phyloP scores from a whole-genome alignment of 2,113 vertebrate species.

The Triplophysa siluroides region DNA sequence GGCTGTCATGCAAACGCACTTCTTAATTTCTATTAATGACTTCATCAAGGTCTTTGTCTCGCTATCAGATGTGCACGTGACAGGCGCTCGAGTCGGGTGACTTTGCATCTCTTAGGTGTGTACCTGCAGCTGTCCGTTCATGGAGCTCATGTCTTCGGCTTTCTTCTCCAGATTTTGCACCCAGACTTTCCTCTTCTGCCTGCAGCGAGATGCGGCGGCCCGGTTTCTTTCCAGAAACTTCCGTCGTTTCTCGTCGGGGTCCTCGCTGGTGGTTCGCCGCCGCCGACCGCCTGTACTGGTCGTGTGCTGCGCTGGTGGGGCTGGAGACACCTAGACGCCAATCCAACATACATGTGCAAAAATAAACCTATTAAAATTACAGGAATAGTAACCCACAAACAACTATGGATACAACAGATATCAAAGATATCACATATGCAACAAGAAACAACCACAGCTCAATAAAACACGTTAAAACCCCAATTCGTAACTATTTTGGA shows the following conservation, averaged over 20 bases:
- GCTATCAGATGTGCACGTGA: background rate
- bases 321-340: conserved; percentile 83
- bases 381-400: too few relatives aligned
- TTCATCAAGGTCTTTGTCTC: conserved; percentile 71
- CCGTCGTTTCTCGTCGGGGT: conserved; percentile 95
- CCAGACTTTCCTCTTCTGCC: conserved; percentile 99
- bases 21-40: conserved; percentile 80
- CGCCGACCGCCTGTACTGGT: conserved; percentile 90
- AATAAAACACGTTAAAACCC: too few relatives aligned
- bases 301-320: conserved; percentile 84
- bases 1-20: conserved; percentile 74
- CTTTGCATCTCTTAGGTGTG: background rate
- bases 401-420: too few relatives aligned
- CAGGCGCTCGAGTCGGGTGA: background rate
- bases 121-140: conserved; percentile 94
- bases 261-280: conserved; percentile 92
- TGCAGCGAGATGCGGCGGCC: conserved; percentile 92
- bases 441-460: too few relatives aligned
- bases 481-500: too few relatives aligned
- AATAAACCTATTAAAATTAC: background rate
- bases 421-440: too few relatives aligned
- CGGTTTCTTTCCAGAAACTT: conserved; percentile 96
- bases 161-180: conserved; percentile 96
- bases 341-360: conserved; percentile 17
- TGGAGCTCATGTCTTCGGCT: conserved; percentile 87